These are phyloP conservation scores for Indicator maculatus DNA, from an alignment of 2,113 vertebrate species.

Conservation along the genomic window DNA sequence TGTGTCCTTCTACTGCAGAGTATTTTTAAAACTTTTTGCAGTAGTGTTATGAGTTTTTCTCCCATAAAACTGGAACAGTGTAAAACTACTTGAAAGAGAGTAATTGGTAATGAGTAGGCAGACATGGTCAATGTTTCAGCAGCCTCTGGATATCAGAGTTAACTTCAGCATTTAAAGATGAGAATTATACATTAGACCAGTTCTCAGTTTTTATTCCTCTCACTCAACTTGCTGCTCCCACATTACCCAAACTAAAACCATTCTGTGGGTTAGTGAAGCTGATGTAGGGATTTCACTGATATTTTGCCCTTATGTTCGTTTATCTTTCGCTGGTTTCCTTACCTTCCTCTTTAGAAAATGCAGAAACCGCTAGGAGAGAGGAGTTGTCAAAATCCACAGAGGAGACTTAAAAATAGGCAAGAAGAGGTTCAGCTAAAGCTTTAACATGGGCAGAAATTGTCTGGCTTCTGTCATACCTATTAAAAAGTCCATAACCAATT, in stretches of 20 bases:
- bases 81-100: not conserved
- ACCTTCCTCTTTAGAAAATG: not conserved
- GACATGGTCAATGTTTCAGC: fast-evolving
- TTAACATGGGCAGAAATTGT: not conserved
- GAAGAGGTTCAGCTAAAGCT: not conserved
- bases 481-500: not conserved
- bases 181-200: not conserved
- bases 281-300: not conserved
- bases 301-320: not conserved
- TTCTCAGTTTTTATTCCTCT: not conserved
- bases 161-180: not conserved
- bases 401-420: not conserved
- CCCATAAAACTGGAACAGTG: not conserved
- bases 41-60: not conserved
- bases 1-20: not conserved
- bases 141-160: not conserved
- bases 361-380: not conserved
- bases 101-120: not conserved
- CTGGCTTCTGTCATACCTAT: not conserved
- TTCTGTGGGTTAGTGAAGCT: not conserved
- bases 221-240: not conserved
- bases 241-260: not conserved
- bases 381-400: not conserved
- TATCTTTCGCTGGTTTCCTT: not conserved
- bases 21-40: not conserved